These are phyloP conservation scores for Thymallus thymallus DNA, from an alignment of 2,113 vertebrate species.

Conservation along the genomic window DNA sequence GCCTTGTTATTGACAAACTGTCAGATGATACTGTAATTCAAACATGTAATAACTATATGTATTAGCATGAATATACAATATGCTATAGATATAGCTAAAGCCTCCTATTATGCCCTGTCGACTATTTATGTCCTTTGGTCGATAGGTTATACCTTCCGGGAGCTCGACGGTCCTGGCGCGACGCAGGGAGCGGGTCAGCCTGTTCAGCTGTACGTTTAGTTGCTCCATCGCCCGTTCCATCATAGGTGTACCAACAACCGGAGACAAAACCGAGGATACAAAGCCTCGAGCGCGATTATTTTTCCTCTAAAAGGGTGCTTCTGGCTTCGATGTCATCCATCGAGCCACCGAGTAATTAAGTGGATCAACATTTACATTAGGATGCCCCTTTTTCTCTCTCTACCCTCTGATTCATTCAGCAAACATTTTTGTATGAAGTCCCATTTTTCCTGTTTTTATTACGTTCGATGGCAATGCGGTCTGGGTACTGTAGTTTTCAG, in stretches of 20 bases:
- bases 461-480: constrained; percentile 35
- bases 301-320: neutral
- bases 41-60: too few species aligned
- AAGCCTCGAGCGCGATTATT: constrained; percentile 24
- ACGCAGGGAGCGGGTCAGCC: constrained; percentile 91
- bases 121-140: constrained; percentile 2
- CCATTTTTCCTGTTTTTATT: constrained; percentile 72
- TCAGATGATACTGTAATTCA: too few species aligned
- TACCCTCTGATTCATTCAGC: constrained; percentile 27
- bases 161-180: constrained; percentile 96
- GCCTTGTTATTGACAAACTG: neutral
- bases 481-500: constrained; percentile 72
- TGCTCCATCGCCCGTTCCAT: constrained; percentile 99
- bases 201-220: constrained; percentile 83
- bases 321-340: constrained; percentile 51
- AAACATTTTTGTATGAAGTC: constrained; percentile 29
- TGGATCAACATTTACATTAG: neutral
- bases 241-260: constrained; percentile 67
- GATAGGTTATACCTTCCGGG: constrained; percentile 81
- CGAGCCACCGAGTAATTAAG: constrained; percentile 2
- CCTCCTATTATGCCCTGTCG: neutral
- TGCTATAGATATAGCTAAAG: neutral
- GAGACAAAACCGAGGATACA: constrained; percentile 19
- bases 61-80: neutral
- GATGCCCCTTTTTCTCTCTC: neutral